Evolutionary conservation across 35 echinoderm and acorn worm species (phyloP), one percentile per base, ranked within the genome.

Genomic region (Ophioderma brevispina): DNA sequence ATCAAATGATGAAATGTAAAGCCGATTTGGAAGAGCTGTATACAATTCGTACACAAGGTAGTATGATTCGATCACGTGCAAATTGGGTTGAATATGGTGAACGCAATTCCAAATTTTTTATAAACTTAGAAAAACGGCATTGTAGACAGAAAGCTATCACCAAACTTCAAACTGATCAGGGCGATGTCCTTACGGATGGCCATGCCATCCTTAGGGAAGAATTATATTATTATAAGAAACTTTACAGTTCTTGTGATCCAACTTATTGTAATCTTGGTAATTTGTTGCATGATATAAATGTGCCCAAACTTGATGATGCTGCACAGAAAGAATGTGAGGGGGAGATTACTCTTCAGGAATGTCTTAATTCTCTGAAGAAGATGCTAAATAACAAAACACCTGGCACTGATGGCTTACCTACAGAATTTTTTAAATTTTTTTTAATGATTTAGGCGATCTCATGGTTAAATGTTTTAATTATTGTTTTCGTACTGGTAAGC

Each of bases 361-460:
- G 85, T 77, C 10, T 37, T 8, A 76, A 35, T 76, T 79, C 88
- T 35, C 21, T 90, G 11, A 82, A 84, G 70, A 56, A 50, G 33
- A 90, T 90, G 55, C 50, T 10, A 40, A 87, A 87, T 39, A 87
- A 87, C 40, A 87, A 87, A 38, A 85, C 87, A 6, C 85, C 92
- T 52, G 92, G 91, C n/a, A 82, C 86, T 10, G 92, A 89, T 79
- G 80, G 92, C 8, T 21, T 94, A 17, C 80, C 86, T 37, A 50
- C 56, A 30, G 80, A 94, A 55, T 89, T 94, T 55, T 94, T 84
- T 78, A 78, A 94, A 82, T 75, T 79, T 30, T 92, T 89, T 94
- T 87, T 80, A 64, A 88, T 13, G 92, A 94, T 77, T 78, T 84
- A 40, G 64, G 80, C 13, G 0, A 40, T 43, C 11, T 49, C 2